Percentiles rank a stretch among this genome's conserved stretches.
phyloP scores from a whole-genome alignment of 30 jellyfish, hydroid and myxozoan genomes.

The Rhopilema esculentum region DNA sequence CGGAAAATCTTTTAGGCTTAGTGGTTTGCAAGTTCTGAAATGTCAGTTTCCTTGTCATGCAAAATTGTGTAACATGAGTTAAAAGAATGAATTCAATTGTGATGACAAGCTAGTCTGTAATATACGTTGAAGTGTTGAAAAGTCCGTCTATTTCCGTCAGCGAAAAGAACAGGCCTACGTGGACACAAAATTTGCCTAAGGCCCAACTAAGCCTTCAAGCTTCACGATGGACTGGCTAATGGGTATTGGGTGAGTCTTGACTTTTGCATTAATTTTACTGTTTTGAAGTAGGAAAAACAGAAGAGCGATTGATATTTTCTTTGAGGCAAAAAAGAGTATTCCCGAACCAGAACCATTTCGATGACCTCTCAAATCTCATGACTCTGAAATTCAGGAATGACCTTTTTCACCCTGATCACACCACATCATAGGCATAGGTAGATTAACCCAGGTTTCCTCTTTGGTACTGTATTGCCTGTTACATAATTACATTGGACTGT shows the following conservation, averaged over 20 bases:
- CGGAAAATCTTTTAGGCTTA: background rate
- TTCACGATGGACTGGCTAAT: constrained; percentile 83
- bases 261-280: background rate
- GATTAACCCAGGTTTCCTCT: background rate
- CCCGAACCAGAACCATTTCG: background rate
- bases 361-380: background rate
- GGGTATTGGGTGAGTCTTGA: constrained; percentile 72
- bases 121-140: background rate
- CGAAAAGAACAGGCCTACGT: background rate
- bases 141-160: background rate
- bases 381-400: background rate
- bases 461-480: too few relatives aligned
- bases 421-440: background rate
- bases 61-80: background rate
- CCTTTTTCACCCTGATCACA: background rate
- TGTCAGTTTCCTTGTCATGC: background rate
- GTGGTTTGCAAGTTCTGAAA: background rate
- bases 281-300: too few relatives aligned
- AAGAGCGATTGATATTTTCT: background rate
- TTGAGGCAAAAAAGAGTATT: background rate
- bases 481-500: too few relatives aligned
- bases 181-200: background rate
- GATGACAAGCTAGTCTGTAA: background rate
- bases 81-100: background rate
- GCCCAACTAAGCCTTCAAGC: background rate